Percentiles rank a stretch among this genome's conserved stretches.
Evolutionary conservation across 2,113 vertebrate species (phyloP).

Genomic region (Silurus asotus): DNA sequence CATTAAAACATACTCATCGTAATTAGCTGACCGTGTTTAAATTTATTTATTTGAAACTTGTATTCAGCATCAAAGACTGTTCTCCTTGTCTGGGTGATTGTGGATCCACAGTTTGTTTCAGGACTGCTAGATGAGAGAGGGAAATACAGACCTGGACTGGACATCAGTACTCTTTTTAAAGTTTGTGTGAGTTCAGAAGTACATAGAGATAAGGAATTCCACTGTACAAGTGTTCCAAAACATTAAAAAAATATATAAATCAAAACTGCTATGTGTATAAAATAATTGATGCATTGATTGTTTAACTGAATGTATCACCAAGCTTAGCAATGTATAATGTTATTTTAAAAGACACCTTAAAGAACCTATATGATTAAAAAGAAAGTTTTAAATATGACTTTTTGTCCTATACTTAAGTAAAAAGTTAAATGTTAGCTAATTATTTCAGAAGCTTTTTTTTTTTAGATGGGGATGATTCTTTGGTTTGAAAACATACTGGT

Average conservation of each 20-base stretch:
- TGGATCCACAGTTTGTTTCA: not conserved
- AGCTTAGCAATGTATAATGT: not conserved
- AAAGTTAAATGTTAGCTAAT: too few relatives aligned
- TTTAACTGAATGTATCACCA: not conserved
- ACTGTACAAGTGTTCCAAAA: not conserved
- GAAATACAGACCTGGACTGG: not conserved
- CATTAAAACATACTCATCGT: not conserved
- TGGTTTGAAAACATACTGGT: too few relatives aligned
- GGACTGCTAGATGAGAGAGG: not conserved
- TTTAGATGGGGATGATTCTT: too few relatives aligned
- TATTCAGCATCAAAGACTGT: not conserved
- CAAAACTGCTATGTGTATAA: not conserved
- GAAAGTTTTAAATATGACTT: not conserved
- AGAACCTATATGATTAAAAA: not conserved
- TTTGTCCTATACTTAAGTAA: not conserved
- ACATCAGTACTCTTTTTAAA: not conserved
- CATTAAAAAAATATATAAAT: not conserved
- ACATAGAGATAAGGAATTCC: not conserved
- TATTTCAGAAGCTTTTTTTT: too few relatives aligned
- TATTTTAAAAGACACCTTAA: not conserved
- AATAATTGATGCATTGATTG: not conserved
- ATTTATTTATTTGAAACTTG: not conserved
- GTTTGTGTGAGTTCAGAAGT: not conserved
- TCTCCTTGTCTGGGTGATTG: not conserved
- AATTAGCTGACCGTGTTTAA: not conserved